phyloP scores from a whole-genome alignment of 2,888 invertebrate species.

The Spialia ferax region DNA sequence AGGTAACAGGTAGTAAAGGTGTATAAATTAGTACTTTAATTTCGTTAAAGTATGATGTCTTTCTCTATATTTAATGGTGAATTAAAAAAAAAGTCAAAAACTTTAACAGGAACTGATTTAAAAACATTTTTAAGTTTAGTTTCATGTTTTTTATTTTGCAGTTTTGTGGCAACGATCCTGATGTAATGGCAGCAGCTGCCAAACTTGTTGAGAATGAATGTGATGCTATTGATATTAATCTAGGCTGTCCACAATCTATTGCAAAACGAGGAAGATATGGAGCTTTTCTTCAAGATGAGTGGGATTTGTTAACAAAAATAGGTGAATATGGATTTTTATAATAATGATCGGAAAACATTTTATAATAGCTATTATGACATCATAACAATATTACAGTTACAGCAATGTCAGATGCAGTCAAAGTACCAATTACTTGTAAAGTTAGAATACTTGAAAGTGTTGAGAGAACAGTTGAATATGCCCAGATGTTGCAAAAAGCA shows the following conservation, averaged over 20 bases:
- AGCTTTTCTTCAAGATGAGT: constrained; percentile 98
- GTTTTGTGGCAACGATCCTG: constrained; percentile 99
- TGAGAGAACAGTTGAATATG: constrained; percentile 95
- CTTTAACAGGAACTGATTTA: neutral
- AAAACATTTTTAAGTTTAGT: neutral
- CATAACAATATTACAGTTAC: constrained; percentile 86
- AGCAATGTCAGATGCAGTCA: constrained; percentile 89
- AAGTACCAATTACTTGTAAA: constrained; percentile 98
- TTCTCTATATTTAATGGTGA: too few relatives aligned
- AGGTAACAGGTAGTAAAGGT: too few relatives aligned
- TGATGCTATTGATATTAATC: constrained; percentile 98
- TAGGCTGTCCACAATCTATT: constrained; percentile 99
- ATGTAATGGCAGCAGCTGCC: constrained; percentile 94
- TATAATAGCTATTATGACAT: too few relatives aligned
- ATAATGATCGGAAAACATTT: neutral
- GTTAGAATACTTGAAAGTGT: constrained; percentile 96
- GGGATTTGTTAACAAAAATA: constrained; percentile 94
- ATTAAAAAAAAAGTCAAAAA: too few relatives aligned
- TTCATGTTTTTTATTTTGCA: constrained; percentile 67
- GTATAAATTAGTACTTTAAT: too few relatives aligned
- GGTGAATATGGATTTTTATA: constrained; percentile 69
- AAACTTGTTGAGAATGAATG: constrained; percentile 94
- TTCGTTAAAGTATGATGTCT: too few relatives aligned
- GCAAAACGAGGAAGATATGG: constrained; percentile 99
- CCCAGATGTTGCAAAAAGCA: constrained; percentile 97